Base-by-base conservation (phyloP, 2,113 vertebrate genomes). In the Neomonachus schauinslandi region DNA sequence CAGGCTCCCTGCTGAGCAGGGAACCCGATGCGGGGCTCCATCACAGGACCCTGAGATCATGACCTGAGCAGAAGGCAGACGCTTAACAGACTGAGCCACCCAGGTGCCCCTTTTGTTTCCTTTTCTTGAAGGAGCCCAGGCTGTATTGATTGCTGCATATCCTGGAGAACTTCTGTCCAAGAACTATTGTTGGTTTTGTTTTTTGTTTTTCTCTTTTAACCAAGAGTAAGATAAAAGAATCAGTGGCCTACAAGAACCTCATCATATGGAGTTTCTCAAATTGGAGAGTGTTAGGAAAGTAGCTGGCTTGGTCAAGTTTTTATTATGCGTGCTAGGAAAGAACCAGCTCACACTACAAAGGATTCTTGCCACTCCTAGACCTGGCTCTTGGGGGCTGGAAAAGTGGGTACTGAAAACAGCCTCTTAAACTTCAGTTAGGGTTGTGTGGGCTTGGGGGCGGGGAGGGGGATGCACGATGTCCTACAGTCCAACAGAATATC, bases 281-380 rank as follows among this genome's bases (percentile, higher is more conserved):
- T 39, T 93, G 92, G 67, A 89, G 28, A 83, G 74, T 86, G 63
- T 79, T 86, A 88, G 92, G 59, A 86, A 93, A 71, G 95, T 63
- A 69, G n/a, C 86, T 36, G 31, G 53, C 46, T 65, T 87, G 94
- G 85, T 91, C 94, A 85, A 28, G 83, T 94, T 96, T 98, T 96
- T 95, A 92, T 94, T 89, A 91, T 8, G 1, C 33, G 36, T 19
- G 39, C 36, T 42, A 84, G 51, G 49, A 91, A 89, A 65, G 89
- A 91, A 86, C 82, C 59, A 63, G 36, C 22, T 93, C 36, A 24
- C 7, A 6, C 16, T 63, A 72, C 53, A n/a, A 42, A 86, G 82
- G 59, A 36, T 53, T 82, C 88, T 55, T 5, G 1, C 18, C 46
- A 59, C 90, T 95, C 82, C 77, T 72, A 95, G 85, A 89, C 71